These are phyloP conservation scores for Cyclargus thomasi DNA, from an alignment of 1,140 invertebrate species.

Conservation along the genomic window DNA sequence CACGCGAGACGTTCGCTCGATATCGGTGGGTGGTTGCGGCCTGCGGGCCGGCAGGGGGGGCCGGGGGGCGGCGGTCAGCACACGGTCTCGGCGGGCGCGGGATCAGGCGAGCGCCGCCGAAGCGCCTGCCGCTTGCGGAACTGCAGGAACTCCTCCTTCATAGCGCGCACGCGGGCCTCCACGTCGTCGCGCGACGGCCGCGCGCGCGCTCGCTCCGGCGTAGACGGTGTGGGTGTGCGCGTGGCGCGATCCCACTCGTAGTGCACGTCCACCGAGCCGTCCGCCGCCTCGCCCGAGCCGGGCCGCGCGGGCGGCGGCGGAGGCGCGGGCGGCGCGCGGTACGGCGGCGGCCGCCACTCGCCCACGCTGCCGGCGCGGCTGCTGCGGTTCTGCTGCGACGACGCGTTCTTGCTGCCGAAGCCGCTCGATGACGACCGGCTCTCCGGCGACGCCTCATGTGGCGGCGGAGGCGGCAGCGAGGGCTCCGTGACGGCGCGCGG, in stretches of 20 bases:
- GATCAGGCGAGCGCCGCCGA: slow-evolving; percentile 79
- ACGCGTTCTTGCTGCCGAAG: slow-evolving; percentile 94
- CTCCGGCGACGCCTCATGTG: slow-evolving; percentile 87
- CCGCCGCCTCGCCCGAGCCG: slow-evolving; percentile 65
- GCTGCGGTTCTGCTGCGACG: slow-evolving; percentile 80
- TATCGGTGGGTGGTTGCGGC: slow-evolving; percentile 3
- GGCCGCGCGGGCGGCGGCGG: slow-evolving; percentile 62
- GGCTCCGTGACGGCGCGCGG: slow-evolving; percentile 57
- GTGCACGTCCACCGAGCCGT: slow-evolving; percentile 94
- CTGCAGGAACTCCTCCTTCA: slow-evolving; percentile 96
- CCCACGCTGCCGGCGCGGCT: slow-evolving; percentile 83
- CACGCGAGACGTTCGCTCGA: slow-evolving; percentile 9
- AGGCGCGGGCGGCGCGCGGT: slow-evolving; percentile 81
- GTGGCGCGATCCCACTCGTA: slow-evolving; percentile 95
- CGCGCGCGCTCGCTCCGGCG: slow-evolving; percentile 77
- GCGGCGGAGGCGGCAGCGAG: slow-evolving; percentile 77
- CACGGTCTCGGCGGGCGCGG: slow-evolving; percentile 41
- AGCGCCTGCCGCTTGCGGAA: slow-evolving; percentile 91
- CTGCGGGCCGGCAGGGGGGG: slow-evolving; percentile 14
- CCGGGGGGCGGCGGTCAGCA: slow-evolving; percentile 35
- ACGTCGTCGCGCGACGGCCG: slow-evolving; percentile 81
- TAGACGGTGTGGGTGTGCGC: slow-evolving; percentile 83
- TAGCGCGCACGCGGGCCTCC: slow-evolving; percentile 92
- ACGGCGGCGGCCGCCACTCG: slow-evolving; percentile 85
- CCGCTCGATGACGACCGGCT: slow-evolving; percentile 91